Evolutionary conservation across 2,888 invertebrate species (phyloP), one percentile per base, ranked within the genome.

Genomic region (Agelastica alni): DNA sequence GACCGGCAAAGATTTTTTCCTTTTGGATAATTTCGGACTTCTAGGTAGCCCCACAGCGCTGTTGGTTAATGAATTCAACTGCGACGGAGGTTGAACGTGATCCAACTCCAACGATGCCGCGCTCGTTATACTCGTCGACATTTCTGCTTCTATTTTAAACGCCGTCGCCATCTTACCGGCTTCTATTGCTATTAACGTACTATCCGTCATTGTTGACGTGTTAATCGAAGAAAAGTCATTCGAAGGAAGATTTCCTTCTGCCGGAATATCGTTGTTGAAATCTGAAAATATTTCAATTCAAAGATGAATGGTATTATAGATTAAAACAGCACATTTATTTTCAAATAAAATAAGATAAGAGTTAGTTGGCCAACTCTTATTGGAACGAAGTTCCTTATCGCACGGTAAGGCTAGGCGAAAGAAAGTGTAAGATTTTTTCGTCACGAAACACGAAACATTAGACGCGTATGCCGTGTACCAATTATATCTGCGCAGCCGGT

Each of bases 51-150:
- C 62, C 31, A 61, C 53, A n/a, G 54, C 56, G 51, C 73, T 85
- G 4, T 78, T 77, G 1, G 78, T 80, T 20, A 81, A 73, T 0
- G 87, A 87, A 9, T 88, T 89, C 78, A 91, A 83, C 43, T 87
- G 82, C 0, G 91, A 91, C 0, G 91, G 91, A 0, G 91, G 91
- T 61, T 85, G 85, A 3, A 90, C 81, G 47, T 85, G 82, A 64
- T 91, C 91, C 51, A 91, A 75, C 67, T 91, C 90, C 5, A 89
- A 71, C 0, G 84, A 85, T 0, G 79, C 77, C 1, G 81, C 70
- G 16, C 87, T 87, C 3, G 82, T 81, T 2, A 81, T 79, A 60
- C 87, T 87, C 13, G 81, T 79, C 0, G 84, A 82, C 80, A 87
- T 70, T 66, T 76, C 77, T 5, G 75, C 77, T 58, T 80, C 79